phyloP scores from a whole-genome alignment of 2,888 invertebrate genomes.

The Parnassius apollo region DNA sequence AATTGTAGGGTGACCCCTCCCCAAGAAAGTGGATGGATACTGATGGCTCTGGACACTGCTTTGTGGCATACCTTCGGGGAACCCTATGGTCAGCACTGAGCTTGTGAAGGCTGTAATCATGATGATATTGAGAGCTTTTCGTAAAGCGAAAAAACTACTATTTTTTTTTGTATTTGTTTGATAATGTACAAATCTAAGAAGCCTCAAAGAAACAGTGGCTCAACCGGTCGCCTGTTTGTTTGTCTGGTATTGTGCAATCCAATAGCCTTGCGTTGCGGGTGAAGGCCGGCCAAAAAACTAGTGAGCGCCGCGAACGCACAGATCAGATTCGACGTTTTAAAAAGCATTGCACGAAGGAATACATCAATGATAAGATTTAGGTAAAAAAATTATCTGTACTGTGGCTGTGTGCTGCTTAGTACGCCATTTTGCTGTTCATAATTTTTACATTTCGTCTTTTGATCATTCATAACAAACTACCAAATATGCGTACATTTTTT shows the following conservation, averaged over 20 bases:
- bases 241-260: conserved; percentile 68
- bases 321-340: conserved; percentile 46
- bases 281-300: conserved; percentile 69
- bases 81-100: too few species aligned
- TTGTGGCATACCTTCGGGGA: background rate
- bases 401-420: background rate
- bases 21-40: too few species aligned
- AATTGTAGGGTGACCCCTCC: too few species aligned
- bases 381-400: conserved; percentile 4
- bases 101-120: too few species aligned
- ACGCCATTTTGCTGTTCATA: background rate
- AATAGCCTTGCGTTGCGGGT: conserved; percentile 68
- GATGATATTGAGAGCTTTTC: too few species aligned
- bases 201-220: conserved; percentile 42
- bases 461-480: too few species aligned
- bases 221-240: conserved; percentile 26
- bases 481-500: too few species aligned
- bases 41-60: background rate
- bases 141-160: too few species aligned
- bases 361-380: conserved; percentile 46
- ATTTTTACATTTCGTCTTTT: too few species aligned
- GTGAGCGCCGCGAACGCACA: conserved; percentile 49
- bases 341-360: conserved; percentile 54
- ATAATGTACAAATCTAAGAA: conserved; percentile 34
- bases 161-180: conserved; percentile 7